These are phyloP conservation scores for Scaptomyza parva DNA, from an alignment of 2,888 invertebrate species.

Conservation along the genomic window DNA sequence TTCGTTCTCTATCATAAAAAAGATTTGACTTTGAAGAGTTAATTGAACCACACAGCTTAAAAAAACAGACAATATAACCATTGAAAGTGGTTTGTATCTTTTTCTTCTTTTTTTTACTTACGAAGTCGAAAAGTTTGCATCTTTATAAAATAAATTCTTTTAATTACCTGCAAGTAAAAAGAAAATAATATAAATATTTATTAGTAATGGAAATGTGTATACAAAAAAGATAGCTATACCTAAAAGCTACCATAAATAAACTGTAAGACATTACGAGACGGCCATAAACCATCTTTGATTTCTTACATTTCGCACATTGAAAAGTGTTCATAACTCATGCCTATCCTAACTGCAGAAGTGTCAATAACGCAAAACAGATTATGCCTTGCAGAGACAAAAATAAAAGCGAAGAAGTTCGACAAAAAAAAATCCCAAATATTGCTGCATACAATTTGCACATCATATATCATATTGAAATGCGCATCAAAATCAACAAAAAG, in stretches of 20 bases:
- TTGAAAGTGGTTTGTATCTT: not conserved
- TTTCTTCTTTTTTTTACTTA: conserved; percentile 24
- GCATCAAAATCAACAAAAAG: conserved; percentile 59
- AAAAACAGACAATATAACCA: not conserved
- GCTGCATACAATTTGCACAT: conserved; percentile 73
- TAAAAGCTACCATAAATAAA: conserved; percentile 4
- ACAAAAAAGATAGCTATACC: too few relatives aligned
- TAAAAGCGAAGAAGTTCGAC: not conserved
- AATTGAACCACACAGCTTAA: conserved; percentile 60
- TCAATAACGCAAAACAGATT: conserved; percentile 44
- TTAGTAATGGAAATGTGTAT: too few relatives aligned
- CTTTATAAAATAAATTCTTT: not conserved
- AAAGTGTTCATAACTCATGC: conserved; percentile 51
- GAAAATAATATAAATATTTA: not conserved
- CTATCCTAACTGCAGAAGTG: conserved; percentile 37
- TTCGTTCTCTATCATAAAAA: conserved; percentile 34
- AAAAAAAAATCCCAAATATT: conserved; percentile 55
- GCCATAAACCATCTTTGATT: conserved; percentile 50
- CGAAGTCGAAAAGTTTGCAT: conserved; percentile 3
- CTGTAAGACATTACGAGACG: conserved; percentile 32
- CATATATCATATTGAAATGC: conserved; percentile 75
- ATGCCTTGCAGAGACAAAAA: not conserved
- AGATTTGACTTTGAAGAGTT: conserved; percentile 40
- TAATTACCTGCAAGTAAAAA: conserved; percentile 57
- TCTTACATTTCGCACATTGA: conserved; percentile 42